phyloP scores from a whole-genome alignment of 2,888 invertebrate genomes.

The Drepanosiphum platanoidis region DNA sequence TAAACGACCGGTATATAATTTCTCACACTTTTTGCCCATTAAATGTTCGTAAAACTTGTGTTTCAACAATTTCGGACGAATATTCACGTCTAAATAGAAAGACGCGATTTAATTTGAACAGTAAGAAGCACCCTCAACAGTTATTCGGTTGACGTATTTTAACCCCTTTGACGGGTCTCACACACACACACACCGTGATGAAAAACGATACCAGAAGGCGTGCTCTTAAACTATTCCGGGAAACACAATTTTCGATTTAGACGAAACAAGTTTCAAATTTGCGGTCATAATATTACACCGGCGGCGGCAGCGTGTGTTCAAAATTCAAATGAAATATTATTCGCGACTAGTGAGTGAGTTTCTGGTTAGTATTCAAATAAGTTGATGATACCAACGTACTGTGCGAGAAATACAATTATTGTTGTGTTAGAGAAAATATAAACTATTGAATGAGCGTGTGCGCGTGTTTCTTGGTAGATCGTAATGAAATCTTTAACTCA shows the following conservation, averaged over 20 bases:
- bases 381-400: neutral
- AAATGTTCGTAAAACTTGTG: neutral
- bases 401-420: neutral
- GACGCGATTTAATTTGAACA: neutral
- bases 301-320: neutral
- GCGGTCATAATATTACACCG: neutral
- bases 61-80: neutral
- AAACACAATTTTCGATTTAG: neutral
- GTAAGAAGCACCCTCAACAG: neutral
- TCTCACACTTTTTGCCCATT: neutral
- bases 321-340: neutral
- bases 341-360: neutral
- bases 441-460: no score
- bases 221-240: neutral
- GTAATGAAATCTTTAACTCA: no score
- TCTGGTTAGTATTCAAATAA: neutral
- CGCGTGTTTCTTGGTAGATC: no score
- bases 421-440: neutral
- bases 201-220: neutral
- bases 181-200: neutral
- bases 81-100: neutral
- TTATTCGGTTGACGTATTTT: neutral
- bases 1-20: conserved; percentile 23
- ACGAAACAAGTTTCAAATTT: neutral
- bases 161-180: neutral